These are phyloP conservation scores for Ammodytes dubius DNA, from an alignment of 2,113 vertebrate genomes.

Conservation along the genomic window DNA sequence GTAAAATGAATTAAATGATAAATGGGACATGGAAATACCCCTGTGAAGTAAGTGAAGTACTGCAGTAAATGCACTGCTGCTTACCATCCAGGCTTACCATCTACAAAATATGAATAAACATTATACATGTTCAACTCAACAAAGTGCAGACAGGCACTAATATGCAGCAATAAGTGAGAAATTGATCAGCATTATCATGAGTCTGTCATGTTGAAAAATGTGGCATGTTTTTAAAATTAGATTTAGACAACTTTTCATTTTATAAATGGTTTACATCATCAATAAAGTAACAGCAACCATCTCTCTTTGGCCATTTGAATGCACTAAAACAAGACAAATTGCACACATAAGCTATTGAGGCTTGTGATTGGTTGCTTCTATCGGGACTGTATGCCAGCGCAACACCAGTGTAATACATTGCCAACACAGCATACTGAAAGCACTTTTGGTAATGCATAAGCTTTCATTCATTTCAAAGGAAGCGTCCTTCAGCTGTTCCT, in stretches of 20 bases:
- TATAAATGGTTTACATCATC: slow-evolving; percentile 54
- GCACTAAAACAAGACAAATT: slow-evolving; percentile 37
- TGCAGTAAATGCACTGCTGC: background rate
- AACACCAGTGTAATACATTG: slow-evolving; percentile 21
- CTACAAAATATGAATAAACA: background rate
- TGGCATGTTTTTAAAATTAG: slow-evolving; percentile 27
- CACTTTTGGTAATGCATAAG: slow-evolving; percentile 48
- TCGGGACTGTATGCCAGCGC: slow-evolving; percentile 30
- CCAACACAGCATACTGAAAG: slow-evolving; percentile 20
- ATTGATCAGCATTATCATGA: slow-evolving; percentile 7
- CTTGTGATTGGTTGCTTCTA: slow-evolving; percentile 2
- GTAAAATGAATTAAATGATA: background rate
- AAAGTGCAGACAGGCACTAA: slow-evolving; percentile 7
- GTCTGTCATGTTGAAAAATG: slow-evolving; percentile 37
- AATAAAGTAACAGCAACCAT: slow-evolving; percentile 43
- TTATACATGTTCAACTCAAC: background rate
- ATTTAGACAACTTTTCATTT: slow-evolving; percentile 46
- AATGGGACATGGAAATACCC: background rate
- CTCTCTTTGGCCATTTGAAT: slow-evolving; percentile 38
- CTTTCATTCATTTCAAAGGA: slow-evolving; percentile 65
- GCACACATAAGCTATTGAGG: slow-evolving; percentile 1
- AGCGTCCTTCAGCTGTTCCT: slow-evolving; percentile 1
- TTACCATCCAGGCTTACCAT: background rate
- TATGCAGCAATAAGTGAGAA: slow-evolving; percentile 14
- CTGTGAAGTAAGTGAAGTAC: background rate